Percentiles rank a stretch among this genome's conserved stretches.
Conservation (phyloP, 1,140 invertebrate genomes). For the Dinoponera quadriceps region DNA sequence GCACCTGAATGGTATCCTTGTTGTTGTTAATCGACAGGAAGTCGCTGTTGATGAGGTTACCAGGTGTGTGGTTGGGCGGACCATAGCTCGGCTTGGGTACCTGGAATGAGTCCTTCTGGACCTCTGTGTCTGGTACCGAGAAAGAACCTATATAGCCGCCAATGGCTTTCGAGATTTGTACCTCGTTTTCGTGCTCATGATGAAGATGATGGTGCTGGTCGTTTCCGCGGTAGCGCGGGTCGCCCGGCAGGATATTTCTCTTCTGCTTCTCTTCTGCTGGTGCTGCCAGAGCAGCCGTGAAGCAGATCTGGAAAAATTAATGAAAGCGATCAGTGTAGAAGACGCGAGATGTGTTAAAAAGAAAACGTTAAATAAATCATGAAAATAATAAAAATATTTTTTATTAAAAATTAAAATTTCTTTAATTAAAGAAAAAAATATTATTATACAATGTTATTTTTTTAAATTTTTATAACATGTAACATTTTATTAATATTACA, state of each 20-base stretch:
- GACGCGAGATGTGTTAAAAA: too few species aligned
- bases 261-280: constrained; percentile 63
- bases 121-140: constrained; percentile 7
- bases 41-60: constrained; percentile 14
- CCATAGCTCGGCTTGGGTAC: constrained; percentile 56
- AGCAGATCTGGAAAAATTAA: constrained; percentile 70
- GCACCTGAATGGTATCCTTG: not conserved
- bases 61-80: constrained; percentile 58
- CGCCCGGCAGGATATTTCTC: constrained; percentile 80
- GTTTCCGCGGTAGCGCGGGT: constrained; percentile 79
- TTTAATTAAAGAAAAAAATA: too few species aligned
- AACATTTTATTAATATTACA: too few species aligned
- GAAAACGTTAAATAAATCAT: not conserved
- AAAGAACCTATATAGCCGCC: constrained; percentile 61
- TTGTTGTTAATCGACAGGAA: not conserved
- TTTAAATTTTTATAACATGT: too few species aligned
- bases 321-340: too few species aligned
- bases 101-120: constrained; percentile 19
- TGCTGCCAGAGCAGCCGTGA: constrained; percentile 68
- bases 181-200: constrained; percentile 48
- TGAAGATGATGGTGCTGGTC: constrained; percentile 69
- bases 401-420: too few species aligned
- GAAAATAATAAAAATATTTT: too few species aligned
- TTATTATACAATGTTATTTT: too few species aligned
- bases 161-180: constrained; percentile 50